Evolutionary conservation across 2,113 vertebrate species (phyloP), one percentile per base, ranked within the genome.

Genomic region (Lethenteron reissneri): DNA sequence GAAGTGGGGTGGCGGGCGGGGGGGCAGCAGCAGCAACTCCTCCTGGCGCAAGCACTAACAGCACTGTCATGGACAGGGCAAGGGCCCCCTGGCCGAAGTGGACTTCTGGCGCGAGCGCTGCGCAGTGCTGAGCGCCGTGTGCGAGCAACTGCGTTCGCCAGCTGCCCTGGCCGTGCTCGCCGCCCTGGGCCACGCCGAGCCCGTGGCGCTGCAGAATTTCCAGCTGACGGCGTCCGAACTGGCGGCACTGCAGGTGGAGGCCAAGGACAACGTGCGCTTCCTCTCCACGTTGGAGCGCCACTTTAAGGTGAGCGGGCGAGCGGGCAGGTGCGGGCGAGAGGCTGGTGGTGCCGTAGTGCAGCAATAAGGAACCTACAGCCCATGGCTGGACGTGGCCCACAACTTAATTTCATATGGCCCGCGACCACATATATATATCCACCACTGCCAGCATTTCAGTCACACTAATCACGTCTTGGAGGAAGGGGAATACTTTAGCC

Each of bases 21-120:
- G 21, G 10, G 5, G 10, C 58, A 62, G 10, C 7, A 58, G 57
- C 56, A 57, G 10, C 10, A 11, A 57, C 62, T 58, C 8, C 25
- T 12, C 57, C 57, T 70, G 56, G 14, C 70, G 17, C 25, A n/a
- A 71, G 41, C 6, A 21, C 21, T 58, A 57, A 64, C 69, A n/a
- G 17, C 12, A 72, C 5, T 71, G 57, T 74, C 70, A 10, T 56
- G 75, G 57, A 25, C 71, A 99, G 92, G 84, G 76, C 5, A 76
- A 84, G 0, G 79, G 86, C 19, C 89, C 90, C 1, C 76, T 96
- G 76, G 86, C 86, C 0, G 90, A 95, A 76, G 78, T 95, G 14
- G 79, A 84, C 11, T 82, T 88, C 72, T 99, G 94, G 94, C 77
- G 81, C 71, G 87, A 90, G 71, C 83, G 84, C 25, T 78, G 79